Percentiles rank a stretch among this genome's conserved stretches.
phyloP scores from a whole-genome alignment of 2,888 invertebrate species.

The Drosophila kambysellisi region DNA sequence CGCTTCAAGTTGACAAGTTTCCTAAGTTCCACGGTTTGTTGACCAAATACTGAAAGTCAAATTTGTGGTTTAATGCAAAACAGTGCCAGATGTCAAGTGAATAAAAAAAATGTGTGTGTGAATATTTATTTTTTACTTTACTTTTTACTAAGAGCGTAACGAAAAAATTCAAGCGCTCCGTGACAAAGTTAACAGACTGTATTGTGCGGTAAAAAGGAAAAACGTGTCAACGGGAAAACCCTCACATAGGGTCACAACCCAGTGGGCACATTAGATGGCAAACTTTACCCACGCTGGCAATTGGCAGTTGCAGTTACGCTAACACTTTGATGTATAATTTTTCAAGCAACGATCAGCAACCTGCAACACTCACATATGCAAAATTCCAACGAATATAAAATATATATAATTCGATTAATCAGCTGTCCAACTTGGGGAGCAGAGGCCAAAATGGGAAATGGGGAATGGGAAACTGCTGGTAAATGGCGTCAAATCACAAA shows the following conservation, averaged over 20 bases:
- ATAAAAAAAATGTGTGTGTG: no score
- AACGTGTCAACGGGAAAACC: conserved; percentile 29
- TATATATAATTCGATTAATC: conserved; percentile 71
- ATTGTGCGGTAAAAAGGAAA: conserved; percentile 45
- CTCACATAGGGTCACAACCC: conserved; percentile 1
- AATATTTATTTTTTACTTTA: not conserved
- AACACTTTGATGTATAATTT: conserved; percentile 34
- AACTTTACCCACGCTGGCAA: conserved; percentile 38
- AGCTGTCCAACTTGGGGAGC: conserved; percentile 17
- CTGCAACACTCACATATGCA: conserved; percentile 35
- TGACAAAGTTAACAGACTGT: conserved; percentile 12
- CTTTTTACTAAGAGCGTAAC: conserved; percentile 8
- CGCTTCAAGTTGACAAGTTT: not conserved
- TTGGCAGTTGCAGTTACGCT: conserved; percentile 34
- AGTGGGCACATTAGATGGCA: conserved; percentile 3
- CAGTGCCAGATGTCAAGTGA: no score
- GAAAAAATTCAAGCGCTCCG: conserved; percentile 17
- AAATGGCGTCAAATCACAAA: conserved; percentile 78
- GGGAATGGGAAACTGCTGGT: conserved; percentile 27
- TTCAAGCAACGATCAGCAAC: conserved; percentile 19
- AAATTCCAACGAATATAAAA: conserved; percentile 47
- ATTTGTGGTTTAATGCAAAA: not conserved
- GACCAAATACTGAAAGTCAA: not conserved
- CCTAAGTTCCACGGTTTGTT: no score
- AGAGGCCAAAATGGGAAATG: not conserved